Base-by-base conservation (phyloP, 2,888 invertebrate species). In the Thymelicus acteon region DNA sequence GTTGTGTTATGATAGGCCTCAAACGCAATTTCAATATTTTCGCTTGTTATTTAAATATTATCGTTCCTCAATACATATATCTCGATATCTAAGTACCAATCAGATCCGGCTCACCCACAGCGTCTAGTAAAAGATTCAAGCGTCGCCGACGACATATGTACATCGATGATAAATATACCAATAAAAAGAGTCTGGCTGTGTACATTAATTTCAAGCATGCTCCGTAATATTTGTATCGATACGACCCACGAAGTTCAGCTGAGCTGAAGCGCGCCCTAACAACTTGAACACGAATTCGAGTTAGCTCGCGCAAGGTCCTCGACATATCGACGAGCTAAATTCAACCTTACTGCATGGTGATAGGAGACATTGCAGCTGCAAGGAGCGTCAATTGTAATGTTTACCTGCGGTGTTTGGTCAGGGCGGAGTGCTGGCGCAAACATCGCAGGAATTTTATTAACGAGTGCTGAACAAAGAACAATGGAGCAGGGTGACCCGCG, bases 201-300 rank as follows among this genome's bases (percentile, higher is more conserved):
- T 40, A 8, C 40, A 40, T 40, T 40, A 40, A 40, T 40, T 40
- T 40, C 7, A 49, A 15, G 15, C 49, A 7, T 15, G 15, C 6
- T 49, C n/a, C 49, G 6, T 49, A 49, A 44, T 15, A 8, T 52
- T 52, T 19, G 15, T 54, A 54, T 24, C 19, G 24, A 54, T 54
- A 24, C 54, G 54, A 54, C 24, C 54, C 54, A 54, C 54, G 54
- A 54, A 54, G 54, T 54, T 54, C 24, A 54, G 52, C 52, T 19
- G 52, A 52, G 52, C 52, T 74, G 80, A 77, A 19, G 19, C 77
- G 79, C 82, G 81, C 79, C 80, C 83, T 86, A 85, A 85, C 85
- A 80, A 83, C 84, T 84, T 79, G 82, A 78, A 87, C 87, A 88
- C 85, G 86, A 87, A 83, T 85, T 84, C 80, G 78, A 86, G 84